A percentile compares a stretch with the other conserved stretches of the same genome.
phyloP scores from a whole-genome alignment of 2,797 vertebrate genomes.

The Otolemur crassicaudatus region DNA sequence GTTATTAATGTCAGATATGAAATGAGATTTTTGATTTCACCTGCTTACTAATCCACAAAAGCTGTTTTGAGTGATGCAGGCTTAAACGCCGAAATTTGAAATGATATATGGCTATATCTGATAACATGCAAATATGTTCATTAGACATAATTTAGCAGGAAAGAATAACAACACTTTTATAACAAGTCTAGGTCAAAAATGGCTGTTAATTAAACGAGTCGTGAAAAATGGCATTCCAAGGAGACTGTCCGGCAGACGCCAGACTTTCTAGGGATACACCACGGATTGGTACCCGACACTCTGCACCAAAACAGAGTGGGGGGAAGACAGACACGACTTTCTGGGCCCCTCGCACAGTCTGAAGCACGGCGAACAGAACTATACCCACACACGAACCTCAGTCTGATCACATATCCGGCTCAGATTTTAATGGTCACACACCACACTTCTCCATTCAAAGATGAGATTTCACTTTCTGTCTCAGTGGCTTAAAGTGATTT shows the following conservation, averaged over 20 bases:
- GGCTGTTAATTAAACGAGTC: slow-evolving; percentile 88
- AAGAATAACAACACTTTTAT: slow-evolving; percentile 84
- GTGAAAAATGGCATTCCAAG: slow-evolving; percentile 82
- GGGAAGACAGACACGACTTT: slow-evolving; percentile 37
- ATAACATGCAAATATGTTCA: slow-evolving; percentile 86
- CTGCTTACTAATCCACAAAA: slow-evolving; percentile 89
- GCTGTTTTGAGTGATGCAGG: slow-evolving; percentile 86
- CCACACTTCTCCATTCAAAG: slow-evolving; percentile 32
- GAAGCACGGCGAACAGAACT: not conserved
- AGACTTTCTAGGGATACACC: not conserved
- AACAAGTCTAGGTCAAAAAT: slow-evolving; percentile 86
- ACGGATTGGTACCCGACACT: not conserved
- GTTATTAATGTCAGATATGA: slow-evolving; percentile 93
- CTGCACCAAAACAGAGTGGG: not conserved
- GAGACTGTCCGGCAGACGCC: slow-evolving; percentile 75
- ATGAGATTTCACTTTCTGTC: slow-evolving; percentile 46
- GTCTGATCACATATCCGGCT: not conserved
- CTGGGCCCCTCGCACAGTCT: not conserved
- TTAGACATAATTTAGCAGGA: slow-evolving; percentile 86
- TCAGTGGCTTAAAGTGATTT: slow-evolving; percentile 70
- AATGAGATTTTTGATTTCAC: slow-evolving; percentile 93
- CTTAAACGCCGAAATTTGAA: slow-evolving; percentile 85
- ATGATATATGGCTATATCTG: slow-evolving; percentile 86
- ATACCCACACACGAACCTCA: not conserved
- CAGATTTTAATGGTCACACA: not conserved